A percentile compares a stretch with the other conserved stretches of the same genome.
phyloP scores from a whole-genome alignment of 2,113 vertebrate species.

The Scolopax mira region DNA sequence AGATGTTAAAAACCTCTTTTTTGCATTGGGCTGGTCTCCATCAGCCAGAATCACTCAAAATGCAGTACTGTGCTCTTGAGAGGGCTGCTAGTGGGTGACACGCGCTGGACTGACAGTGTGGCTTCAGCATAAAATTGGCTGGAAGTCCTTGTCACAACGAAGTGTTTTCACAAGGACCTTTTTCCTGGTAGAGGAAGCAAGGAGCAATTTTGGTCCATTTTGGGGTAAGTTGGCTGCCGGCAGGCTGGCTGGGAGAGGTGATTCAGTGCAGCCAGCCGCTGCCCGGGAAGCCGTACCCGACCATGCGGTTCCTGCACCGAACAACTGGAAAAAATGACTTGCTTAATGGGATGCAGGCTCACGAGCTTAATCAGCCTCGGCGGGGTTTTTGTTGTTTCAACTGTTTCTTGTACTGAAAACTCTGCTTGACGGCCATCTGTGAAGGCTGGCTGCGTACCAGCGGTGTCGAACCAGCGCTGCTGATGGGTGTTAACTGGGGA shows the following conservation, averaged over 20 bases:
- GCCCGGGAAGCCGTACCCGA: not conserved
- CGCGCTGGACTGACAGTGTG: accelerated
- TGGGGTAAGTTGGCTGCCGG: not conserved
- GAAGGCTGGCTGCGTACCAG: not conserved
- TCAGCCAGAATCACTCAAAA: accelerated
- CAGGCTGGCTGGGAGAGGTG: not conserved
- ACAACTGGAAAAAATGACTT: conserved; percentile 50
- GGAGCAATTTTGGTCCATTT: not conserved
- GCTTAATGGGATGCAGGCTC: conserved; percentile 51
- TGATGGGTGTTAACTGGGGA: not conserved
- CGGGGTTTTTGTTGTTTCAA: conserved; percentile 48
- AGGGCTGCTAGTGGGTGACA: not conserved
- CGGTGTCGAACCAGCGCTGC: not conserved
- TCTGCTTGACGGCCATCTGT: not conserved
- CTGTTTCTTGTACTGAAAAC: not conserved
- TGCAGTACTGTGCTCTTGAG: not conserved
- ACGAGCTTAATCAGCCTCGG: not conserved
- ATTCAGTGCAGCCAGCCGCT: not conserved
- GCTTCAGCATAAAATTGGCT: not conserved
- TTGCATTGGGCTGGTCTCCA: not conserved
- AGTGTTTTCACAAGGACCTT: not conserved
- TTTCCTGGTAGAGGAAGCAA: not conserved
- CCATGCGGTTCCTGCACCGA: not conserved
- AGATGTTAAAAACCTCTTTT: not conserved
- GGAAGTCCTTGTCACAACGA: not conserved